Evolutionary conservation across 2,113 vertebrate species (phyloP), one percentile per base, ranked within the genome.

Genomic region (Geococcyx californianus): DNA sequence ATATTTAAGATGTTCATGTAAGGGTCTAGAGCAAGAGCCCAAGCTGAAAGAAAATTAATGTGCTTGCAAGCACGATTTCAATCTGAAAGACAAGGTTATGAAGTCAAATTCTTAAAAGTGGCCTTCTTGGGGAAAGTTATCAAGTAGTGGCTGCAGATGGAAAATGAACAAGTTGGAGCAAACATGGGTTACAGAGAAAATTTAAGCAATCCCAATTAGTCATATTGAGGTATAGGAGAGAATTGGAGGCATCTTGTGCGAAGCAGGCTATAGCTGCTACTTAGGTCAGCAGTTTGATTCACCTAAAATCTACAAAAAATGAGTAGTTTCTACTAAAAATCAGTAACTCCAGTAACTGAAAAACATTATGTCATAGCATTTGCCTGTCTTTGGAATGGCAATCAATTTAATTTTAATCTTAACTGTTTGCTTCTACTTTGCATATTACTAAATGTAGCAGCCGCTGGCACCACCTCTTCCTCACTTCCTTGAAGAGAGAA

Each of bases 401-500:
- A 66, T 87, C 10, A 26, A 66, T 33, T 38, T 63, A 64, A 94
- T 92, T 92, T 94, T 90, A 84, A 83, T 63, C 55, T 91, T 79
- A 60, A 68, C 66, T 64, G n/a, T 84, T 95, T 96, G 36, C 58
- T 90, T 93, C 52, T 68, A 56, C 79, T 90, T 63, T 1, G 4
- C 0, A 0, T 14, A 6, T 64, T 94, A 76, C 79, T 95, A 89
- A 83, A 63, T 34, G 40, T 13, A 69, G 78, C 76, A 90, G 49
- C 25, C 18, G 3, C 94, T 56, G 84, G 55, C 58, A 67, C 45
- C 36, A 45, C 83, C 55, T 81, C 56, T 68, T 87, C 63, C 52
- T 90, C 0, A 0, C 62, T 80, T 56, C 55, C 47, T 59, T 16
- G 76, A 74, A 87, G 31, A 88, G 31, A 56, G 44, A 68, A 69